Conservation (phyloP, 2,113 vertebrate species). For the Alosa alosa region DNA sequence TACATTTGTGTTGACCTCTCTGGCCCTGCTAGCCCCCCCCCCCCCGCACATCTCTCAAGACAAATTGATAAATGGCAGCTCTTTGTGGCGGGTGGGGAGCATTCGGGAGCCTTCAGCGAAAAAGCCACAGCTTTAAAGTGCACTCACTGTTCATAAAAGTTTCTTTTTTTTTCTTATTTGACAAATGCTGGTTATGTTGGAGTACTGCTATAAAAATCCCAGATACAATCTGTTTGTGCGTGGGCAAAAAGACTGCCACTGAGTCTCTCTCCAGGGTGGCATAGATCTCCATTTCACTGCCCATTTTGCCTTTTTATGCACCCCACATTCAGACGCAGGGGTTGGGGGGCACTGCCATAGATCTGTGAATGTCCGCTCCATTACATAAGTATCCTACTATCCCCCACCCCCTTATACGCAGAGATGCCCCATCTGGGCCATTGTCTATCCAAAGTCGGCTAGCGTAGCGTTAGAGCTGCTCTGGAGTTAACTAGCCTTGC, state of each 20-base stretch:
- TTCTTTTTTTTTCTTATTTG: background rate
- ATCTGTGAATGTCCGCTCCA: no score
- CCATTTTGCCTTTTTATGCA: background rate
- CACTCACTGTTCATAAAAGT: background rate
- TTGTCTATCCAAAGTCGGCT: no score
- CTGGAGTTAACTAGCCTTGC: no score
- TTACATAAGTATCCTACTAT: no score
- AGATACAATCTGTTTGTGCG: background rate
- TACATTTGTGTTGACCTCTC: background rate
- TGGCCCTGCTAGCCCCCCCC: background rate
- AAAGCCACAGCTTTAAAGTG: background rate
- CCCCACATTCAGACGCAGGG: background rate
- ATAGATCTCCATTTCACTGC: background rate
- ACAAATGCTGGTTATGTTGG: background rate
- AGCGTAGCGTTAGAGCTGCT: no score
- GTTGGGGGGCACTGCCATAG: background rate
- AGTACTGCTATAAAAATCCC: background rate
- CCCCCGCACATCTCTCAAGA: background rate
- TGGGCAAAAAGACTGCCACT: background rate
- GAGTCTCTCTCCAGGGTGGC: background rate
- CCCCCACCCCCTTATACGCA: no score
- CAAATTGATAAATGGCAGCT: conserved; percentile 11
- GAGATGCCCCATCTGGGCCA: no score
- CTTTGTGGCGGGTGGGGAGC: background rate
- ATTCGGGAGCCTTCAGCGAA: background rate